Conservation (phyloP, 2,888 invertebrate species). For the Pyrocoelia pectoralis region DNA sequence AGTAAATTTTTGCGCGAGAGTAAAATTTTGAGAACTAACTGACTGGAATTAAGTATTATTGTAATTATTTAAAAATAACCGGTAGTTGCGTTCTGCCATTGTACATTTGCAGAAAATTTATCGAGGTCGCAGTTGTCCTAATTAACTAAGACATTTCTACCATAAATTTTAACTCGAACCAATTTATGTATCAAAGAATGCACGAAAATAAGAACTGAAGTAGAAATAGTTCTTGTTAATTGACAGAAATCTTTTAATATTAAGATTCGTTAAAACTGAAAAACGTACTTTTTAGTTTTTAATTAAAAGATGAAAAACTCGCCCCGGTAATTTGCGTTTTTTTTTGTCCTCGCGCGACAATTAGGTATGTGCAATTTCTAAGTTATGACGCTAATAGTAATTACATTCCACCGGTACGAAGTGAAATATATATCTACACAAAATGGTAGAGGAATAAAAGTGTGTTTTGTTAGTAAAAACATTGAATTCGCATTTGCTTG, state of each 20-base stretch:
- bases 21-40: background rate
- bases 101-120: slow-evolving; percentile 22
- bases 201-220: slow-evolving; percentile 52
- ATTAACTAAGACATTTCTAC: slow-evolving; percentile 54
- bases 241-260: slow-evolving; percentile 45
- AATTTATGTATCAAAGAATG: slow-evolving; percentile 50
- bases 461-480: slow-evolving; percentile 14
- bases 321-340: slow-evolving; percentile 6
- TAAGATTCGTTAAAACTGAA: slow-evolving; percentile 22
- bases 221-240: slow-evolving; percentile 52
- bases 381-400: slow-evolving; percentile 4
- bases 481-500: slow-evolving; percentile 26
- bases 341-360: slow-evolving; percentile 7
- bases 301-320: slow-evolving; percentile 25
- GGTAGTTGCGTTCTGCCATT: slow-evolving; percentile 14
- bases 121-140: slow-evolving; percentile 50
- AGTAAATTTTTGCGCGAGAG: background rate
- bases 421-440: background rate
- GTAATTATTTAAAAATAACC: slow-evolving; percentile 5
- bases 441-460: slow-evolving; percentile 3
- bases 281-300: slow-evolving; percentile 28
- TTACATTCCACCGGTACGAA: background rate
- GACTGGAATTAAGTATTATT: too few species aligned
- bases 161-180: slow-evolving; percentile 52
- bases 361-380: background rate